phyloP scores from a whole-genome alignment of 2,113 vertebrate genomes.

The Trochalopteron elliotii region DNA sequence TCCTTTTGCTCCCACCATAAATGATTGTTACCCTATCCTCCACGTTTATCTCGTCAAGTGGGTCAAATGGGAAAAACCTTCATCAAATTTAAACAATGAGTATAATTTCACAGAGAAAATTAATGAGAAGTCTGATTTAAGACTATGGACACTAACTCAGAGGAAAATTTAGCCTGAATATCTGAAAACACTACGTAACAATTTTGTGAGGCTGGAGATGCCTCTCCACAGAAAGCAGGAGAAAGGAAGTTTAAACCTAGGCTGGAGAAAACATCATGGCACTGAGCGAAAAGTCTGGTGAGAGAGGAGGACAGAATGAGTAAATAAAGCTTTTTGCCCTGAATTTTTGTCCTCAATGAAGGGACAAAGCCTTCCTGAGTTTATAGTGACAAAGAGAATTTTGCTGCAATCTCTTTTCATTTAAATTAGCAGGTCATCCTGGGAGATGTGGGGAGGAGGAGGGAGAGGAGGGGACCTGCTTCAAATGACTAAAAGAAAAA shows the following conservation, averaged over 20 bases:
- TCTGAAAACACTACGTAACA: background rate
- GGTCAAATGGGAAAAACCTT: background rate
- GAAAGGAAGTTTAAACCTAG: background rate
- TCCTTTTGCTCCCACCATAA: background rate
- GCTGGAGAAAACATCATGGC: background rate
- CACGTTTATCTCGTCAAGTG: background rate
- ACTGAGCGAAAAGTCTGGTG: background rate
- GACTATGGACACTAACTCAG: background rate
- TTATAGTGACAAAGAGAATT: conserved; percentile 28
- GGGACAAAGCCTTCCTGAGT: background rate
- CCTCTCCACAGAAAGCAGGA: background rate
- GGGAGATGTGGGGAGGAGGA: background rate
- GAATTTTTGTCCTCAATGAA: background rate
- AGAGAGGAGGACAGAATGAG: background rate
- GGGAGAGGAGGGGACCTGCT: conserved; percentile 27
- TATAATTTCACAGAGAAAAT: conserved; percentile 32
- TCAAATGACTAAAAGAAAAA: conserved; percentile 53
- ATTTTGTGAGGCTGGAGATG: background rate
- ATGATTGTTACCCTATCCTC: background rate
- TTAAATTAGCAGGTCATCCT: conserved; percentile 65
- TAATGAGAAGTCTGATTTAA: conserved; percentile 15
- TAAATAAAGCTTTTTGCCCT: conserved; percentile 39
- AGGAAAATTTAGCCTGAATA: background rate
- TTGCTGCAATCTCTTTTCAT: conserved; percentile 40
- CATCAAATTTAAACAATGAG: conserved; percentile 18